These are phyloP conservation scores for Allygus modestus DNA, from an alignment of 2,888 invertebrate species.

Conservation along the genomic window DNA sequence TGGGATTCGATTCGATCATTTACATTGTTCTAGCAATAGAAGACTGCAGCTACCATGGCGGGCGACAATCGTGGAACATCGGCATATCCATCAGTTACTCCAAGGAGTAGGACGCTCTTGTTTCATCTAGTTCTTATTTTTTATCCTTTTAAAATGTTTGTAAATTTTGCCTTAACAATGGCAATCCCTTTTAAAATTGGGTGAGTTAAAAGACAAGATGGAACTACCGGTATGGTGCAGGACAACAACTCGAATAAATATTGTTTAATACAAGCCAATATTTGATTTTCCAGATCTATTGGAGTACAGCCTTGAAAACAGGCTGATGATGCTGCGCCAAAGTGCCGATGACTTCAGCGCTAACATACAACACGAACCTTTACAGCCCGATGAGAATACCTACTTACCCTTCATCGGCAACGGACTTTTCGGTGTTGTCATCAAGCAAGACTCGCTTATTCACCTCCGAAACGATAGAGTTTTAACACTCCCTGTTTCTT, in stretches of 20 bases:
- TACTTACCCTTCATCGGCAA: conserved; percentile 88
- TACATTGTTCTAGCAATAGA: too few relatives aligned
- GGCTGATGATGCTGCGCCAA: conserved; percentile 79
- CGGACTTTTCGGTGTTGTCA: conserved; percentile 83
- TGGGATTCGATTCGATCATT: too few relatives aligned
- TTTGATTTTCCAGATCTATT: conserved; percentile 74
- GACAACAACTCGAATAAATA: too few relatives aligned
- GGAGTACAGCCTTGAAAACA: conserved; percentile 82
- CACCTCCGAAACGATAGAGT: conserved; percentile 83
- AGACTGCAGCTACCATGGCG: too few relatives aligned
- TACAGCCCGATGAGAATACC: conserved; percentile 77
- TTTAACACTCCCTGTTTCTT: conserved; percentile 81
- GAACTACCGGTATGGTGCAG: too few relatives aligned
- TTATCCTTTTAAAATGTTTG: too few relatives aligned
- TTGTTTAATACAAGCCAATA: background rate
- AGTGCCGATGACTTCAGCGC: conserved; percentile 83
- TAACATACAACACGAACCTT: conserved; percentile 79
- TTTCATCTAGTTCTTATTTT: too few relatives aligned
- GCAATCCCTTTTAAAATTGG: too few relatives aligned
- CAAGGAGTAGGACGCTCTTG: conserved; percentile 88
- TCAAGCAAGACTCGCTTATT: conserved; percentile 80
- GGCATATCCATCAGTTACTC: conserved; percentile 93
- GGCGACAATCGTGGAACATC: conserved; percentile 90
- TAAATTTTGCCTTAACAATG: too few relatives aligned
- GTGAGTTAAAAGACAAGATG: too few relatives aligned